Evolutionary conservation across 2,888 invertebrate species (phyloP).

Genomic region (Sycophila texana): DNA sequence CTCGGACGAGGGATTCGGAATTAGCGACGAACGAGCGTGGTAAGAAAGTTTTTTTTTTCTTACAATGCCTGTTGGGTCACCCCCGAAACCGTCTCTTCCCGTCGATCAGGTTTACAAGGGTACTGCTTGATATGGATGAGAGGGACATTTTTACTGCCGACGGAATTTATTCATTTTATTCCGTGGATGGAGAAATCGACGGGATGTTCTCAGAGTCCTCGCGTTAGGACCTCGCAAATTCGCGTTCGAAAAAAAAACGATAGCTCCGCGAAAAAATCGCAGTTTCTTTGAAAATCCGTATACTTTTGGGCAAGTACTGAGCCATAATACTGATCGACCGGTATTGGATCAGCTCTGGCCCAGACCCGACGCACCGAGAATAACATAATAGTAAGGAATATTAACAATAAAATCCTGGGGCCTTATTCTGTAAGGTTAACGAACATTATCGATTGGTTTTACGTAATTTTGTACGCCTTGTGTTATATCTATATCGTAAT

Average conservation of each 20-base stretch:
- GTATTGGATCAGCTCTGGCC: too few relatives aligned
- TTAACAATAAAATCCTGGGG: too few relatives aligned
- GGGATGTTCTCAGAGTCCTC: not conserved
- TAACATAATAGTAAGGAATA: too few relatives aligned
- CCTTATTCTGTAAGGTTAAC: too few relatives aligned
- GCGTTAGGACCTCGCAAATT: not conserved
- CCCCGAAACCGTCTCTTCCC: slow-evolving; percentile 54
- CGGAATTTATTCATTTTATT: slow-evolving; percentile 38
- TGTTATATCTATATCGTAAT: too few relatives aligned
- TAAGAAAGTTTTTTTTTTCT: slow-evolving; percentile 36
- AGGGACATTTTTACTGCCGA: slow-evolving; percentile 48
- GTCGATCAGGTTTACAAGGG: slow-evolving; percentile 54
- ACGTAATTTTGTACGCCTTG: too few relatives aligned
- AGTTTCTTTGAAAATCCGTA: too few relatives aligned
- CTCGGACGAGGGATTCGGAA: not conserved
- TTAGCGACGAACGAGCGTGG: slow-evolving; percentile 4
- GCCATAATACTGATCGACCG: too few relatives aligned
- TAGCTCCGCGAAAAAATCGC: too few relatives aligned
- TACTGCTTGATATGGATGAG: slow-evolving; percentile 19
- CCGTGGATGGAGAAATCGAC: slow-evolving; percentile 23
- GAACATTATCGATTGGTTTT: too few relatives aligned
- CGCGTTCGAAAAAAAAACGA: not conserved
- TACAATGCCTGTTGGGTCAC: not conserved
- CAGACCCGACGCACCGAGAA: too few relatives aligned
- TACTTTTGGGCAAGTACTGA: too few relatives aligned